Percentiles rank a stretch among this genome's conserved stretches.
Evolutionary conservation across 2,797 vertebrate genomes (phyloP).

Genomic region (Nannoperca australis): DNA sequence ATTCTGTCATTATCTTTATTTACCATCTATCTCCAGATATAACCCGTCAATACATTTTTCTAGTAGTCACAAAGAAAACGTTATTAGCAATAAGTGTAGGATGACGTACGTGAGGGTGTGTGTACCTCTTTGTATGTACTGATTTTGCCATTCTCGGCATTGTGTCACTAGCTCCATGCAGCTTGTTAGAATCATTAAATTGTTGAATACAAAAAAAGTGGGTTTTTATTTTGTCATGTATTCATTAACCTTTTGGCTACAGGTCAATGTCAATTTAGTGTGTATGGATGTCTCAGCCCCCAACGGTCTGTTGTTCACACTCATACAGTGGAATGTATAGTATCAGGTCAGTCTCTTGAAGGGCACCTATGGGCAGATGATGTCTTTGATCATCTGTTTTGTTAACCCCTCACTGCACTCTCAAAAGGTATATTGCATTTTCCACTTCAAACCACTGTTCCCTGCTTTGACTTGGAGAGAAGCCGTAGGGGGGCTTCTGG

Average conservation of each 20-base stretch:
- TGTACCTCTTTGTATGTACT: neutral
- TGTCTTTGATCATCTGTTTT: slow-evolving; percentile 19
- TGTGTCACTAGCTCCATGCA: neutral
- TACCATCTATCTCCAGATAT: neutral
- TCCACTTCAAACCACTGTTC: slow-evolving; percentile 25
- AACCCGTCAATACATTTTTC: neutral
- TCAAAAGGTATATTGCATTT: slow-evolving; percentile 1
- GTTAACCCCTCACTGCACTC: slow-evolving; percentile 19
- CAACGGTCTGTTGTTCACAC: neutral
- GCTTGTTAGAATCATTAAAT: neutral
- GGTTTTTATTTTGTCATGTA: neutral
- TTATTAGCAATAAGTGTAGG: neutral
- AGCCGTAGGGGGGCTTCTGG: neutral
- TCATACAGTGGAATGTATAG: neutral
- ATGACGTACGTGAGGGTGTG: neutral
- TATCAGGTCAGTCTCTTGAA: neutral
- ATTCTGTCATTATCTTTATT: neutral
- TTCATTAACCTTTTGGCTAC: neutral
- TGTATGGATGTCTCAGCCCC: neutral
- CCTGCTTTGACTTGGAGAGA: slow-evolving; percentile 5
- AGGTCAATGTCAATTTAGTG: neutral
- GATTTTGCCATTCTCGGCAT: neutral
- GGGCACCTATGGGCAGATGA: neutral
- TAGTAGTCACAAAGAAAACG: neutral
- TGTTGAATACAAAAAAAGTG: neutral